Base-by-base conservation (phyloP, 2,888 invertebrate genomes). In the Pediacus dermestoides region DNA sequence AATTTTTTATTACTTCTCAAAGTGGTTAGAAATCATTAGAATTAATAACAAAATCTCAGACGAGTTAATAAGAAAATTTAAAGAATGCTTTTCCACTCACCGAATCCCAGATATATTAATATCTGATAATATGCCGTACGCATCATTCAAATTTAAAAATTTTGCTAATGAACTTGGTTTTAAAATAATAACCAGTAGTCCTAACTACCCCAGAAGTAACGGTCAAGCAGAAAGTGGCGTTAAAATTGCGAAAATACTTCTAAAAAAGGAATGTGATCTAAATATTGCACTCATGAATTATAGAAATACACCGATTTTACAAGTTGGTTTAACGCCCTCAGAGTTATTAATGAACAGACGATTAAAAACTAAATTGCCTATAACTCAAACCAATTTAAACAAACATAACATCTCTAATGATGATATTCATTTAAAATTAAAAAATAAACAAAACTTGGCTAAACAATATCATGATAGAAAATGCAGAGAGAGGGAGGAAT, bases 1-100 rank as follows among this genome's bases (percentile, higher is more conserved):
- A 2, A 23, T 50, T 2, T 36, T 23, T 8, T 47, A 53, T 27
- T 49, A 47, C 31, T 49, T 28, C 37, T 47, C 43, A 6, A 22
- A 42, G 13, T 53, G 26, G 28, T 28, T 43, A 1, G 44, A 51
- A 36, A 16, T 51, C 7, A 36, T 39, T n/a, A 15, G 25, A 7
- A 14, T 35, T 8, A n/a, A 8, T 11, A 30, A 21, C 3, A 13
- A 3, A 3, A 34, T 25, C 2, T 6, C 34, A 11, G 14, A 3
- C 6, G 11, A 27, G 4, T 7, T 34, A n/a, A 12, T 34, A 3
- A 3, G 8, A 2, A 25, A 34, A 9, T 6, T 25, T 6, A 34
- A 34, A 9, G 10, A 12, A 23, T 11, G 23, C 3, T 23, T 34
- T 9, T 27, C 27, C 12, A 22, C 27, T 8, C n/a, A 9, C 16